phyloP scores from a whole-genome alignment of 2,797 vertebrate genomes.

The Peromyscus melanophrys region DNA sequence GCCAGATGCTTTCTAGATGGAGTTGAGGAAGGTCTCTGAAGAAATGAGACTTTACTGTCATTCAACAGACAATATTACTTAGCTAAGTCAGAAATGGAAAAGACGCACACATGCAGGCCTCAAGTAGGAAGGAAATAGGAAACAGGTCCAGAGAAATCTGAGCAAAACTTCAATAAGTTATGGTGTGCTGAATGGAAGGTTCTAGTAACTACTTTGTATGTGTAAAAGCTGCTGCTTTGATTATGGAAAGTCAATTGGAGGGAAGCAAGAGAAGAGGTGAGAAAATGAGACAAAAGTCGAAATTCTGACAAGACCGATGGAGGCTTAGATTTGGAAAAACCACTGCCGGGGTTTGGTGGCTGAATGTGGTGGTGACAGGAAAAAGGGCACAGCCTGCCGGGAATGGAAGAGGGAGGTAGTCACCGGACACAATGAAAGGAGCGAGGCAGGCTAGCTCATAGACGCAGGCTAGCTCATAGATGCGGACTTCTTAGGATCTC shows the following conservation, averaged over 20 bases:
- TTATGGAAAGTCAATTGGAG: not conserved
- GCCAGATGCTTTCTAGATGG: not conserved
- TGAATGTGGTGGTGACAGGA: not conserved
- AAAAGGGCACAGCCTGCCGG: not conserved
- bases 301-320: not conserved
- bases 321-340: not conserved
- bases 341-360: not conserved
- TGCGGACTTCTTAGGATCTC: not conserved
- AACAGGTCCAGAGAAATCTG: not conserved
- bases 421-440: not conserved
- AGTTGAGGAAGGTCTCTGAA: not conserved
- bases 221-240: not conserved
- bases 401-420: not conserved
- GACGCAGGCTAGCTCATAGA: not conserved
- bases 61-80: not conserved
- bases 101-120: not conserved
- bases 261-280: not conserved
- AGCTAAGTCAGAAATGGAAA: not conserved
- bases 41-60: constrained; percentile 27
- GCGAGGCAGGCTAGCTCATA: not conserved
- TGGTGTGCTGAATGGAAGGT: not conserved
- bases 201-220: not conserved
- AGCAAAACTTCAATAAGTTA: not conserved
- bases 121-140: not conserved
- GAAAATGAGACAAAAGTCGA: not conserved